A percentile compares a stretch with the other conserved stretches of the same genome.
phyloP scores from a whole-genome alignment of 2,888 invertebrate species.

The Villa cingulata region DNA sequence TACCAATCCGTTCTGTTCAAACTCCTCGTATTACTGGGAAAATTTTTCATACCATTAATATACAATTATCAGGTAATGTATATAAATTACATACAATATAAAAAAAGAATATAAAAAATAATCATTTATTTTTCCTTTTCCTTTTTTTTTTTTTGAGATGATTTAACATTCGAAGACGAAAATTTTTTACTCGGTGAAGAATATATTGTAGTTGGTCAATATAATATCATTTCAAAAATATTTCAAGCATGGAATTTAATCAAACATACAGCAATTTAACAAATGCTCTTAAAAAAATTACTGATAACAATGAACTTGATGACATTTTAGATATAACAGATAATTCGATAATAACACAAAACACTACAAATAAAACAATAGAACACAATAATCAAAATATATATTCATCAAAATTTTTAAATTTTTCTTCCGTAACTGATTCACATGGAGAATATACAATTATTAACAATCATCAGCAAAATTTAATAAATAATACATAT shows the following conservation, averaged over 20 bases:
- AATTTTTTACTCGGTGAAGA: constrained; percentile 24
- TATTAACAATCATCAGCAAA: too few species aligned
- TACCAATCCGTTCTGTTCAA: constrained; percentile 21
- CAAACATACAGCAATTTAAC: constrained; percentile 13
- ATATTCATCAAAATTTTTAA: neutral
- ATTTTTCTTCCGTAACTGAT: neutral
- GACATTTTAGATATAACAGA: constrained; percentile 16
- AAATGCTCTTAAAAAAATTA: neutral
- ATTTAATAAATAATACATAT: too few species aligned
- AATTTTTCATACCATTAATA: constrained; percentile 20
- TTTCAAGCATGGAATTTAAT: constrained; percentile 30
- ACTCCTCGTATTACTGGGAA: constrained; percentile 21
- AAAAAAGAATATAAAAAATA: neutral
- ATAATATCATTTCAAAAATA: constrained; percentile 19
- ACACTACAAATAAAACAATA: neutral
- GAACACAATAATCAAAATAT: neutral
- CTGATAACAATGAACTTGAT: constrained; percentile 16
- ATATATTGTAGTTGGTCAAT: constrained; percentile 26
- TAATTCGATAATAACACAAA: neutral
- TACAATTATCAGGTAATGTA: constrained; percentile 21
- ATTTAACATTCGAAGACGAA: constrained; percentile 14
- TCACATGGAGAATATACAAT: neutral
- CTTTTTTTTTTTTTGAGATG: constrained; percentile 24
- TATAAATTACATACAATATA: neutral
- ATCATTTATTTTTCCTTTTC: constrained; percentile 12